Evolutionary conservation across 2,113 vertebrate species (phyloP).

Genomic region (Columba janthina): DNA sequence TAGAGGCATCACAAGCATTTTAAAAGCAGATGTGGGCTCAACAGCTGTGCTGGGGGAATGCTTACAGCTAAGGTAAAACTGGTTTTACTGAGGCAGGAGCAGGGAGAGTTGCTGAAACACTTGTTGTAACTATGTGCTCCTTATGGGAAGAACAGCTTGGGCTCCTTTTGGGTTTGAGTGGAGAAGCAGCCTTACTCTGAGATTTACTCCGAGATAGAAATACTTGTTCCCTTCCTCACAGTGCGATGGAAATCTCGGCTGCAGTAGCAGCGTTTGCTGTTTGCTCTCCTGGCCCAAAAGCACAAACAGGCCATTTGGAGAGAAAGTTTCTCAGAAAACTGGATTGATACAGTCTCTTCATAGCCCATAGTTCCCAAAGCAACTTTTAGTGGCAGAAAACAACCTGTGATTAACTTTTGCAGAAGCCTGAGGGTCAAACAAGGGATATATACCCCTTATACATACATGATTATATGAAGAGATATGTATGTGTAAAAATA

Average conservation of each 20-base stretch:
- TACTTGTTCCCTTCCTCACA: not conserved
- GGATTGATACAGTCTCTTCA: too few relatives aligned
- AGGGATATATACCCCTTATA: not conserved
- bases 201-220: rapidly evolving
- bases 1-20: not conserved
- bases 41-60: not conserved
- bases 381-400: not conserved
- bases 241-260: rapidly evolving
- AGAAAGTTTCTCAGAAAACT: not conserved
- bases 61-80: not conserved
- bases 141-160: not conserved
- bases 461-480: rapidly evolving
- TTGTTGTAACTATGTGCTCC: rapidly evolving
- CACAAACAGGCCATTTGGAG: not conserved
- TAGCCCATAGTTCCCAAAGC: not conserved
- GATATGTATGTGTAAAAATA: too few relatives aligned
- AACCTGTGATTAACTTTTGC: not conserved
- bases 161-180: not conserved
- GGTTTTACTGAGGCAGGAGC: not conserved
- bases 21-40: not conserved
- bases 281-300: not conserved
- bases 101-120: not conserved
- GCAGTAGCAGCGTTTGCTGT: rapidly evolving
- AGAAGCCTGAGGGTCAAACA: not conserved
- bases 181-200: not conserved